These are phyloP conservation scores for Agapornis canus DNA, from an alignment of 2,797 vertebrate species.

Conservation along the genomic window DNA sequence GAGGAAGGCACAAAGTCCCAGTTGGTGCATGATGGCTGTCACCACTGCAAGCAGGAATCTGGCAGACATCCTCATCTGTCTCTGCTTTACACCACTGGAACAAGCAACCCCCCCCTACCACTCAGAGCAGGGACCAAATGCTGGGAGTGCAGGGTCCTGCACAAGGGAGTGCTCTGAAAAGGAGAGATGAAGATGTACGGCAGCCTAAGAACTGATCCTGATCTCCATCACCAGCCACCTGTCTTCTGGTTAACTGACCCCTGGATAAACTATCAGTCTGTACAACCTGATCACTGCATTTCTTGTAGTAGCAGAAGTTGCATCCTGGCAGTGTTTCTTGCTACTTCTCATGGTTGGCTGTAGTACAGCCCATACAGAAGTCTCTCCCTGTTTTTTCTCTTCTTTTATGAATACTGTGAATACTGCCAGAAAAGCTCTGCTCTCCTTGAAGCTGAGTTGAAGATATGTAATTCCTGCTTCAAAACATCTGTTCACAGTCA, in stretches of 20 bases:
- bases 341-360: rapidly evolving
- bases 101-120: background rate
- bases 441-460: background rate
- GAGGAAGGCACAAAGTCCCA: background rate
- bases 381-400: background rate
- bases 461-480: background rate
- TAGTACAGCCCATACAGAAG: background rate
- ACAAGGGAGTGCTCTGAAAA: background rate
- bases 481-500: background rate
- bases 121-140: background rate
- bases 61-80: rapidly evolving
- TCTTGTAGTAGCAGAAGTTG: background rate
- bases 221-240: background rate
- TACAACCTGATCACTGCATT: background rate
- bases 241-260: background rate
- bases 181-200: background rate
- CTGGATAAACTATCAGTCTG: background rate
- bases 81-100: background rate
- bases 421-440: background rate
- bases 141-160: background rate
- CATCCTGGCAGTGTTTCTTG: background rate
- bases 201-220: background rate
- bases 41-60: background rate
- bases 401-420: background rate
- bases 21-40: background rate